Conservation (phyloP, 1,140 invertebrate species). For the Chelonus insularis region DNA sequence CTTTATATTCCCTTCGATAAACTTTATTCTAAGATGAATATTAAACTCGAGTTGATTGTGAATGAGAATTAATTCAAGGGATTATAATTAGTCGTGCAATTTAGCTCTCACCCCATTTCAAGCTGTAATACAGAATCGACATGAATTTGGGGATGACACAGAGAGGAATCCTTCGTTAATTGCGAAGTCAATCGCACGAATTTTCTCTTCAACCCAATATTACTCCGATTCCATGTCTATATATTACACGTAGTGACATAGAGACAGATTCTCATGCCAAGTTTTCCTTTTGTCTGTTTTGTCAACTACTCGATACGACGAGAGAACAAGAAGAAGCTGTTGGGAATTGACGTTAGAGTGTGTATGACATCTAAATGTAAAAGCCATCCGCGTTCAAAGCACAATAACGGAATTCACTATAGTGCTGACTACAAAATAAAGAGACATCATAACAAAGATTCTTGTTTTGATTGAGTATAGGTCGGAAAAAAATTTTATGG, state of each 20-base stretch:
- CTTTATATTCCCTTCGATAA: not conserved
- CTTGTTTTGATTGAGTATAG: too few species aligned
- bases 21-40: not conserved
- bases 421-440: too few species aligned
- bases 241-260: not conserved
- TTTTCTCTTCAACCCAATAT: not conserved
- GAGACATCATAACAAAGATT: too few species aligned
- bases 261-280: not conserved
- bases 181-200: conserved; percentile 17
- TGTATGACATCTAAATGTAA: not conserved
- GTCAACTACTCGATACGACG: not conserved
- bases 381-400: not conserved
- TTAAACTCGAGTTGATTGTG: not conserved
- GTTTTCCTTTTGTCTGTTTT: not conserved
- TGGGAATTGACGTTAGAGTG: conserved; percentile 2
- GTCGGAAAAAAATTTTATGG: too few species aligned
- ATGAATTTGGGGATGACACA: not conserved
- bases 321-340: not conserved
- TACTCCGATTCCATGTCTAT: not conserved
- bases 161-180: conserved; percentile 11
- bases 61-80: conserved; percentile 10
- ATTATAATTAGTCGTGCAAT: conserved; percentile 13
- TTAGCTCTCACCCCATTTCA: too few species aligned
- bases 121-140: not conserved
- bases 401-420: not conserved